Percentiles rank a stretch among this genome's conserved stretches.
Conservation (phyloP, 92 coral and sea anemone genomes). For the Umimayanthus kanabou region DNA sequence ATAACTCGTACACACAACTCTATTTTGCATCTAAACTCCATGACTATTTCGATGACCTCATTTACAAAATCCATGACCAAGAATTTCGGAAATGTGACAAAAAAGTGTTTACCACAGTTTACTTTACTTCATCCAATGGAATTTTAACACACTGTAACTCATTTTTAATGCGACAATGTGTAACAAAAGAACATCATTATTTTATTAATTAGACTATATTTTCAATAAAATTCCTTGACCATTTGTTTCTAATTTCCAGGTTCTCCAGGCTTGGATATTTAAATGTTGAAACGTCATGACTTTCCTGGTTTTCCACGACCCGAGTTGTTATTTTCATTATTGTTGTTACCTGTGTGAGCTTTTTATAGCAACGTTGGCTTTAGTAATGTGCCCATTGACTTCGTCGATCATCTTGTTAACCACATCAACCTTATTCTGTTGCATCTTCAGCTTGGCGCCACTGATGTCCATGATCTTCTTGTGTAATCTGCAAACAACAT, state of each 20-base stretch:
- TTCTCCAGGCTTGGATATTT: not conserved
- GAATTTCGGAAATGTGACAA: no score
- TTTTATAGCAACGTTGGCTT: conserved; percentile 93
- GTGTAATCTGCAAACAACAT: conserved; percentile 66
- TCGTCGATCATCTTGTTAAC: conserved; percentile 91
- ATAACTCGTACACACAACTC: no score
- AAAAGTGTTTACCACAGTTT: no score
- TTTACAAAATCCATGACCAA: no score
- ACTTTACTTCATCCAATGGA: not conserved
- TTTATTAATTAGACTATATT: no score
- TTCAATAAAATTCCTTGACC: no score
- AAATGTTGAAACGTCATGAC: no score
- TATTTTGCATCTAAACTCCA: not conserved
- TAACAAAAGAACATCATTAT: no score
- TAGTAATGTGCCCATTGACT: conserved; percentile 86
- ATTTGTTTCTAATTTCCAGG: not conserved
- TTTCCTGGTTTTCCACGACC: no score
- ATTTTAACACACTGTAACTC: no score
- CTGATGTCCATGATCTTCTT: conserved; percentile 99
- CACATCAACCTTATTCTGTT: conserved; percentile 82
- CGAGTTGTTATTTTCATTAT: no score
- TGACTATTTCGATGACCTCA: not conserved
- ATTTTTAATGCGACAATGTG: no score
- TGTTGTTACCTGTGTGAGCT: conserved; percentile 82
- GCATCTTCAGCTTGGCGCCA: conserved; percentile 93